Evolutionary conservation across 92 coral and sea anemone genomes (phyloP).

Genomic region (Virgularia gustaviana): DNA sequence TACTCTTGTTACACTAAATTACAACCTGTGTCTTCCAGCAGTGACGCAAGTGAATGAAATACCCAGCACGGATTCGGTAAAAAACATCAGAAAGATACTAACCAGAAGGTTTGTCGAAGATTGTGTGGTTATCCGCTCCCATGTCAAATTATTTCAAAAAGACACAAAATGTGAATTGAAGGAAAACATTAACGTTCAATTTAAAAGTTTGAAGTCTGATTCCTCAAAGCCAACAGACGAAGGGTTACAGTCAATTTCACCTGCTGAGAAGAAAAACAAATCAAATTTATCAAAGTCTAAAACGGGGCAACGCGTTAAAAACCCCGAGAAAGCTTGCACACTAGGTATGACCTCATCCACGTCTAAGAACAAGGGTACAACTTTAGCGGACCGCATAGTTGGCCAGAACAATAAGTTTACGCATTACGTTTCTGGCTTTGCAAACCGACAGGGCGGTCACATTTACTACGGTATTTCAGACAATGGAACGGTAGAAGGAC

Average conservation of each 20-base stretch:
- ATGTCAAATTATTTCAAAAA: slow-evolving; percentile 2
- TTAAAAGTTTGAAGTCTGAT: slow-evolving; percentile 3
- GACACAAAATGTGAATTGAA: neutral
- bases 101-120: slow-evolving; percentile 17
- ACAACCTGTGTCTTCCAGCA: slow-evolving; percentile 36
- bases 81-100: slow-evolving; percentile 12
- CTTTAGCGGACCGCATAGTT: slow-evolving; percentile 17
- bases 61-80: neutral
- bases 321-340: no score
- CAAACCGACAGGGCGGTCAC: slow-evolving; percentile 45
- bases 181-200: slow-evolving; percentile 35
- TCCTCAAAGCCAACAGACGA: no score
- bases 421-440: slow-evolving; percentile 42
- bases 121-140: slow-evolving; percentile 1
- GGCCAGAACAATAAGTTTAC: slow-evolving; percentile 19
- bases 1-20: neutral
- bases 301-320: no score
- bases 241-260: no score
- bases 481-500: slow-evolving; percentile 40
- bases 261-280: no score
- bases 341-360: no score
- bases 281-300: no score
- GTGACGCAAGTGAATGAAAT: slow-evolving; percentile 28
- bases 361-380: neutral
- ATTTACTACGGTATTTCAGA: slow-evolving; percentile 40